Base-by-base conservation (phyloP, 2,113 vertebrate species). In the Potamarius usumacintae region DNA sequence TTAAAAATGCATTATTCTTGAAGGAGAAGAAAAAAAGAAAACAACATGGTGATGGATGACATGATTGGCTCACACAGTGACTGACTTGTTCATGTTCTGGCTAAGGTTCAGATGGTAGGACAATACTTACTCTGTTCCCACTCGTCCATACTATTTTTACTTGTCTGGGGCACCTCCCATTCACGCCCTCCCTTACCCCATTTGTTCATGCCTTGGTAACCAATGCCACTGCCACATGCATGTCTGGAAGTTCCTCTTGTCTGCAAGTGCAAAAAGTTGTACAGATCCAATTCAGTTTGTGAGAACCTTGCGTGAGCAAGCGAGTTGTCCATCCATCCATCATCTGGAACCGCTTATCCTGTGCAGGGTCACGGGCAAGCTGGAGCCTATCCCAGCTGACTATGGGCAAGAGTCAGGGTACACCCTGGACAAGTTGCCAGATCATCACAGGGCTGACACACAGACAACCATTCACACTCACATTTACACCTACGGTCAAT, bases 81-180 rank as follows among this genome's bases (percentile, higher is more conserved):
- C 25, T 0, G 83, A 87, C 69, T 89, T 20, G 34, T 91, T 85
- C 63, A 85, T 89, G 86, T 81, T 8, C 84, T 93, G 93, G 91
- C 89, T 84, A 5, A 27, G 78, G 90, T 91, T 92, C 90, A 91
- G 90, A 89, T 88, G 85, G 82, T 87, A 80, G 85, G 81, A 93
- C 91, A 94, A 92, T 89, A 89, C 85, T 86, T 86, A n/a, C 88
- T 93, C 92, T 94, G 92, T 93, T 93, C 92, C 91, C 91, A 92
- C 85, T 4, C 89, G 85, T 88, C 84, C 92, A 42, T n/a, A 72
- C 48, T 81, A 85, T 81, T 85, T 63, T 55, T 72, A 60, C 77
- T 60, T 30, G 25, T 25, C 12, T 25, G 67, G 9, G 76, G 82
- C 34, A 52, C 11, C 81, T 67, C 65, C 62, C n/a, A 69, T 57